Evolutionary conservation across 2,888 invertebrate genomes (phyloP), one percentile per base, ranked within the genome.

Genomic region (Macrosoma leucophasiata): DNA sequence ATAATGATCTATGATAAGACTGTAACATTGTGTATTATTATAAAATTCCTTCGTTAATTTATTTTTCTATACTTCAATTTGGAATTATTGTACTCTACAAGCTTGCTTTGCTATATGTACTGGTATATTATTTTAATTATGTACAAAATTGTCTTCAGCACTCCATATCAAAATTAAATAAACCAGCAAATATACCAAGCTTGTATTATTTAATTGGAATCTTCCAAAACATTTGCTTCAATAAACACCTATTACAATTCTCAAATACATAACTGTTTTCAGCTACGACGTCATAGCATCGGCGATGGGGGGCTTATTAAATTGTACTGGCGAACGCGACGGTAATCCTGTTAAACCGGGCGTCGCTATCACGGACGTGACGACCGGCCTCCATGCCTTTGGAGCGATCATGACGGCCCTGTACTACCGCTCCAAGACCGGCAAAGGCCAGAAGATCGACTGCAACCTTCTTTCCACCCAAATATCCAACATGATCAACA

Each of bases 401-500:
- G 96, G 97, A 9, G 96, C 98, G 1, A 96, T 98, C 41, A 85
- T 97, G 84, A 94, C 97, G 0, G 97, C 97, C 0, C 72, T 98
- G 3, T 73, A 94, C 39, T 89, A 95, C 55, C 84, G 95, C 30
- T 70, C 86, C 5, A 88, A 87, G 51, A 95, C 95, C 0, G 93
- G 94, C 0, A 70, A 70, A 43, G 98, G 98, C 0, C 97, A 97
- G 62, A 94, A 93, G 82, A 94, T 98, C 32, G 96, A 97, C 58
- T 96, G 96, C 56, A 90, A 97, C 73, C 86, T 98, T n/a, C 75
- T 98, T 0, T 94, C 96, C 1, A 96, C 97, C 0, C 97, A 97
- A 85, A 88, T 97, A 18, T 89, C 96, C 0, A 89, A 91, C 55
- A 86, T 98, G 64, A 93, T 95, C 12, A 97, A 98, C 64, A 87